A percentile compares a stretch with the other conserved stretches of the same genome.
Conservation (phyloP, 2,113 vertebrate genomes). For the Crotalus tigris region DNA sequence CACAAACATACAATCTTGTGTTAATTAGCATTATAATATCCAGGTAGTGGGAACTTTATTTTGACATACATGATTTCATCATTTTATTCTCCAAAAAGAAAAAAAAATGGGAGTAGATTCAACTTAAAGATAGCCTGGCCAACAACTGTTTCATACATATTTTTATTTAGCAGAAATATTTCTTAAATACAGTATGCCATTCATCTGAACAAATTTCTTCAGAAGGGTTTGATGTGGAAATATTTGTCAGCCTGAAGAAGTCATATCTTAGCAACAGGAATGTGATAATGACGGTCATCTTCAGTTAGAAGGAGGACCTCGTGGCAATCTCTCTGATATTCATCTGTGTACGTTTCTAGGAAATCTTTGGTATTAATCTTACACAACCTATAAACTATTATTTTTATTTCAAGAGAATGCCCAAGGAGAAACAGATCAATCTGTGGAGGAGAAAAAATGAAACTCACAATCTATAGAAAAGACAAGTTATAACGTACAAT, state of each 20-base stretch:
- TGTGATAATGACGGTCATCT: slow-evolving; percentile 73
- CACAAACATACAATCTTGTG: background rate
- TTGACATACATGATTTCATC: background rate
- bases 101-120: background rate
- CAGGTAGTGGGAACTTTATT: background rate
- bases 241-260: background rate
- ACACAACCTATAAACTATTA: slow-evolving; percentile 74
- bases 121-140: background rate
- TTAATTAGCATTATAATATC: background rate
- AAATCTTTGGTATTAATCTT: slow-evolving; percentile 75
- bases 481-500: background rate
- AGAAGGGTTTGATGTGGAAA: background rate
- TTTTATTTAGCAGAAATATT: background rate
- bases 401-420: slow-evolving; percentile 74
- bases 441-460: slow-evolving; percentile 57
- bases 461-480: background rate
- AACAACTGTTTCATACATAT: background rate
- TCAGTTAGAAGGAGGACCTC: slow-evolving; percentile 76
- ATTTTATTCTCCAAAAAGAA: background rate
- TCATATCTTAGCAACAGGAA: slow-evolving; percentile 64
- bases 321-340: slow-evolving; percentile 71
- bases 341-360: slow-evolving; percentile 67
- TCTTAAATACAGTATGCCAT: background rate
- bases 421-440: slow-evolving; percentile 77
- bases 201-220: background rate